Conservation (phyloP, 2,113 vertebrate species). For the Odontophorus gujanensis region DNA sequence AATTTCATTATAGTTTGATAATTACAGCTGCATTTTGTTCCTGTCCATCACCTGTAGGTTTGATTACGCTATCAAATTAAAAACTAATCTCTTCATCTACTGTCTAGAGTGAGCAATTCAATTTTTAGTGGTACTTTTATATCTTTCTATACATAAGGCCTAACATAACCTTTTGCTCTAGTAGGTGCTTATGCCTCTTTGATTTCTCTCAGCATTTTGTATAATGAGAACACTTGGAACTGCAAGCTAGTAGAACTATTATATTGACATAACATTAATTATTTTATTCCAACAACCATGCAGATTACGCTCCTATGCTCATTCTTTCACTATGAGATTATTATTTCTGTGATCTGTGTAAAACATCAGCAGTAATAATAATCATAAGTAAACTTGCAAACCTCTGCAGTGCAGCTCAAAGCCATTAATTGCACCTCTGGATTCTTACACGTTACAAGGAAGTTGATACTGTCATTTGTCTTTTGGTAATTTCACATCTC, state of each 20-base stretch:
- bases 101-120: background rate
- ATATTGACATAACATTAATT: background rate
- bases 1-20: constrained; percentile 35
- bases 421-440: background rate
- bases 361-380: background rate
- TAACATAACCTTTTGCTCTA: background rate
- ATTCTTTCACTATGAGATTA: background rate
- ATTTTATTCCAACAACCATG: background rate
- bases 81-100: background rate
- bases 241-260: background rate
- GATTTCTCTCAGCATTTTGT: background rate
- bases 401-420: background rate
- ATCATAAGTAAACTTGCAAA: background rate
- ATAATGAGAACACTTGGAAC: background rate
- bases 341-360: background rate
- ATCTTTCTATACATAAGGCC: background rate
- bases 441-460: background rate
- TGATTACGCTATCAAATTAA: constrained; percentile 30
- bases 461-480: background rate
- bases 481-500: background rate
- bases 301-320: background rate
- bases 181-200: background rate
- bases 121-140: background rate
- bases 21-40: constrained; percentile 7
- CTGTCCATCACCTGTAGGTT: background rate